These are phyloP conservation scores for Lethenteron camtschaticum DNA, from an alignment of 2,113 vertebrate species.

Conservation along the genomic window DNA sequence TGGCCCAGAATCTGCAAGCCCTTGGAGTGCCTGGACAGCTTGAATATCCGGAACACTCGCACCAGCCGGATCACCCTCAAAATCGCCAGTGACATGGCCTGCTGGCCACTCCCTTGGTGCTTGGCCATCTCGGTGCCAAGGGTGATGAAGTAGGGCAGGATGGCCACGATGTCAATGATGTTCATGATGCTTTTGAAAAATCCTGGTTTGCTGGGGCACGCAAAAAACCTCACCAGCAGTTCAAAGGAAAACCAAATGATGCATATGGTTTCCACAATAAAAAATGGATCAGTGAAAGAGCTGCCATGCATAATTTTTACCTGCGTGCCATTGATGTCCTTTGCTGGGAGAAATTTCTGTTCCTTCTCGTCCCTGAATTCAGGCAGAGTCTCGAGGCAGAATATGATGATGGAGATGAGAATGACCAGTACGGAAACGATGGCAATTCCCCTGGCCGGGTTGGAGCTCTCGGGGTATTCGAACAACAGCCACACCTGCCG, in stretches of 20 bases:
- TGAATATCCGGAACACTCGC: slow-evolving; percentile 22
- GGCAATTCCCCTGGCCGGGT: slow-evolving; percentile 52
- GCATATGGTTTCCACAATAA: slow-evolving; percentile 58
- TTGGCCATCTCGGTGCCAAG: slow-evolving; percentile 53
- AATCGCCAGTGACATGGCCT: slow-evolving; percentile 51
- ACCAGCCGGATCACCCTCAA: slow-evolving; percentile 58
- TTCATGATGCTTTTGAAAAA: slow-evolving; percentile 87
- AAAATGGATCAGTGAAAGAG: slow-evolving; percentile 53
- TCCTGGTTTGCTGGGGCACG: slow-evolving; percentile 38
- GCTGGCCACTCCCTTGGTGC: slow-evolving; percentile 33
- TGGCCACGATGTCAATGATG: slow-evolving; percentile 69
- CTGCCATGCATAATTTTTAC: slow-evolving; percentile 9
- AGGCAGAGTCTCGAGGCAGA: slow-evolving; percentile 70
- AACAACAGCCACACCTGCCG: slow-evolving; percentile 62
- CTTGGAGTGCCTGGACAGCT: slow-evolving; percentile 6
- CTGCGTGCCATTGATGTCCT: slow-evolving; percentile 15
- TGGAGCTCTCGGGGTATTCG: slow-evolving; percentile 61
- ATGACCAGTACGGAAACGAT: slow-evolving; percentile 76
- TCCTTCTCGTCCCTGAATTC: slow-evolving; percentile 47
- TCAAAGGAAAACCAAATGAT: slow-evolving; percentile 82
- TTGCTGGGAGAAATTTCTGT: slow-evolving; percentile 22
- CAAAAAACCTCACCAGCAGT: slow-evolving; percentile 37
- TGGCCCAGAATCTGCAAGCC: slow-evolving; percentile 5
- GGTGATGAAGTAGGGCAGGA: slow-evolving; percentile 62
- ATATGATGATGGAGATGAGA: slow-evolving; percentile 70